Conservation (phyloP, 2,888 invertebrate species). For the Rhagonycha fulva region DNA sequence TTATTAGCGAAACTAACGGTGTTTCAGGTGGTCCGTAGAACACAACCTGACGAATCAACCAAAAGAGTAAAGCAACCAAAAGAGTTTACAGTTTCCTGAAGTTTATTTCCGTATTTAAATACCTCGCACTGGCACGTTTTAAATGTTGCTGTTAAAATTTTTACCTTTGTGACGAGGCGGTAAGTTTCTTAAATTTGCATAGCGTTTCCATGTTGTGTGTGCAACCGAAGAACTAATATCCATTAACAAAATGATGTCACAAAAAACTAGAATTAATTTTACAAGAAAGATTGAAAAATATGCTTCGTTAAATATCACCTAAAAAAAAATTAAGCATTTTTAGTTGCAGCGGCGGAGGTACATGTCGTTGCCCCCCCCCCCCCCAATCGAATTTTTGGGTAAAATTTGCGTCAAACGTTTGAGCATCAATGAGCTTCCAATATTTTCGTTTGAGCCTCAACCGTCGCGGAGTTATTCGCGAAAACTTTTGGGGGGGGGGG, state of each 20-base stretch:
- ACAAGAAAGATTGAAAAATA: not conserved
- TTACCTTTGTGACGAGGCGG: constrained; percentile 25
- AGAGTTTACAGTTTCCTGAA: not conserved
- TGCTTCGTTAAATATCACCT: not conserved
- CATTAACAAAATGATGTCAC: constrained; percentile 15
- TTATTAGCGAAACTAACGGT: too few relatives aligned
- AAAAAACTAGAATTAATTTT: constrained; percentile 1
- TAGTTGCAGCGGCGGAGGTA: too few relatives aligned
- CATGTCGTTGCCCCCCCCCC: too few relatives aligned
- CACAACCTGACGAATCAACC: too few relatives aligned
- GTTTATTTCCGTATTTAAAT: not conserved
- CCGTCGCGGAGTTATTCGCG: too few relatives aligned
- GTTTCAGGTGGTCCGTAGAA: too few relatives aligned
- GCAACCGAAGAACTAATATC: constrained; percentile 19
- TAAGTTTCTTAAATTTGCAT: constrained; percentile 13
- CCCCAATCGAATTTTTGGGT: too few relatives aligned
- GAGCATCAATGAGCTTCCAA: too few relatives aligned
- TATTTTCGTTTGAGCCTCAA: too few relatives aligned
- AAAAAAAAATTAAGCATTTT: too few relatives aligned
- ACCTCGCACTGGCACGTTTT: not conserved
- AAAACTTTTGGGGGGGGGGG: too few relatives aligned
- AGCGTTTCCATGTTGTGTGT: constrained; percentile 18
- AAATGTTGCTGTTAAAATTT: not conserved
- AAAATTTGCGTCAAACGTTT: too few relatives aligned
- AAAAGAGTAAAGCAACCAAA: not conserved